Conservation (phyloP, 2,888 invertebrate species). For the Meiosimyza decipiens region DNA sequence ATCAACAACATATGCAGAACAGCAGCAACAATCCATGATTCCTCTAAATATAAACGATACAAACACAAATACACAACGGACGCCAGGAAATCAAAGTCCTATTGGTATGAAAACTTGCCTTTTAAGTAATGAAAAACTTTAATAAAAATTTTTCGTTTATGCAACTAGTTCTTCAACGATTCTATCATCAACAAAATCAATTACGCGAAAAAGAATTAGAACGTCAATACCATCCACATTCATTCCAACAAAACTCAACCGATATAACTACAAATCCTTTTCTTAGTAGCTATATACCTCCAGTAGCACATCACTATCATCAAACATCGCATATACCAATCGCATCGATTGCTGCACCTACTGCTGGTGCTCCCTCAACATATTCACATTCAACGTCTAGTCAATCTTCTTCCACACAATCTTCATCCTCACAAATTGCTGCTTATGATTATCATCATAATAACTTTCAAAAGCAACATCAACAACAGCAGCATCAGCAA, state of each 20-base stretch:
- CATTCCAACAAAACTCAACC: conserved; percentile 35
- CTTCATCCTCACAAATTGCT: conserved; percentile 26
- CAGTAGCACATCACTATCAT: conserved; percentile 8
- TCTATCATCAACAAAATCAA: conserved; percentile 83
- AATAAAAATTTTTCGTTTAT: neutral
- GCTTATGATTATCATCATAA: conserved; percentile 11
- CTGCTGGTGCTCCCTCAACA: conserved; percentile 47
- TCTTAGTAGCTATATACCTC: conserved; percentile 59
- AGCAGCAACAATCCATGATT: conserved; percentile 45
- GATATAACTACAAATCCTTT: conserved; percentile 62
- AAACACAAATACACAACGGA: conserved; percentile 50
- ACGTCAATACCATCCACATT: conserved; percentile 50
- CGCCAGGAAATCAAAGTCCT: conserved; percentile 80
- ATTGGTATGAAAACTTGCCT: conserved; percentile 65
- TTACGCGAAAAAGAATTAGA: conserved; percentile 70
- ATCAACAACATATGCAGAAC: conserved; percentile 40
- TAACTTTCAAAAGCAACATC: conserved; percentile 2
- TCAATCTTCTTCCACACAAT: conserved; percentile 54
- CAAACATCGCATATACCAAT: conserved; percentile 49
- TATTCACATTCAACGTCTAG: conserved; percentile 62
- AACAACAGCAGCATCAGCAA: conserved; percentile 3
- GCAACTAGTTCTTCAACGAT: conserved; percentile 74
- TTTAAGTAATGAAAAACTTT: neutral
- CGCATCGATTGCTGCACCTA: conserved; percentile 42
- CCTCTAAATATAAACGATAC: conserved; percentile 49